Percentiles rank a stretch among this genome's conserved stretches.
phyloP scores from a whole-genome alignment of 2,888 invertebrate species.

The Salpingus planirostris region DNA sequence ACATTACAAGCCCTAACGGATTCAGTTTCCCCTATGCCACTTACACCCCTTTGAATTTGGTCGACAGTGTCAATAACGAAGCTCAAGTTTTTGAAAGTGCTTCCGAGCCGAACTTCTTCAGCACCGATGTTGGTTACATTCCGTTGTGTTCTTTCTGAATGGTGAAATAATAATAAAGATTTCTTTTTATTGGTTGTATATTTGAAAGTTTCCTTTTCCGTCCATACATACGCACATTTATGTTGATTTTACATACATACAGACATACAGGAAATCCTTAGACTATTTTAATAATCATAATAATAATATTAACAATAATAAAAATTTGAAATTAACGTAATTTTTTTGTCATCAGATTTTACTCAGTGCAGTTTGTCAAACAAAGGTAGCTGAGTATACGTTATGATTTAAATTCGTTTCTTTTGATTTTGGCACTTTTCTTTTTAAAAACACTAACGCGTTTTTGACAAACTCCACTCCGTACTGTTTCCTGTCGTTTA shows the following conservation, averaged over 20 bases:
- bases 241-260: conserved; percentile 41
- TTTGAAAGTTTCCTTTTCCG: conserved; percentile 40
- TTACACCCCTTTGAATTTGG: conserved; percentile 11
- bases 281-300: no score
- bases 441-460: conserved; percentile 9
- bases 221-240: conserved; percentile 42
- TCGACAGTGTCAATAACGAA: conserved; percentile 8
- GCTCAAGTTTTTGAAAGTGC: conserved; percentile 11
- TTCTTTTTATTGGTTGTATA: conserved; percentile 24
- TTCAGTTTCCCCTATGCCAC: conserved; percentile 28
- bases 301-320: no score
- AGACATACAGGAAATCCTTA: conserved; percentile 40
- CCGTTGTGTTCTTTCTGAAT: conserved; percentile 16
- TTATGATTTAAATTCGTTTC: conserved; percentile 26
- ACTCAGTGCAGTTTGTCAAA: conserved; percentile 15
- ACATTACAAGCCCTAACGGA: conserved; percentile 26
- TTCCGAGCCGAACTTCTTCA: conserved; percentile 21
- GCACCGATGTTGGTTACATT: conserved; percentile 24
- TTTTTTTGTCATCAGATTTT: no score
- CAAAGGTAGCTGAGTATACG: conserved; percentile 19
- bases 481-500: conserved; percentile 8
- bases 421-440: conserved; percentile 25
- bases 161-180: not conserved
- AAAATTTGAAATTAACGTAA: no score
- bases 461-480: conserved; percentile 19